A percentile compares a stretch with the other conserved stretches of the same genome.
Conservation (phyloP, 2,113 vertebrate species). For the Jaculus jaculus region DNA sequence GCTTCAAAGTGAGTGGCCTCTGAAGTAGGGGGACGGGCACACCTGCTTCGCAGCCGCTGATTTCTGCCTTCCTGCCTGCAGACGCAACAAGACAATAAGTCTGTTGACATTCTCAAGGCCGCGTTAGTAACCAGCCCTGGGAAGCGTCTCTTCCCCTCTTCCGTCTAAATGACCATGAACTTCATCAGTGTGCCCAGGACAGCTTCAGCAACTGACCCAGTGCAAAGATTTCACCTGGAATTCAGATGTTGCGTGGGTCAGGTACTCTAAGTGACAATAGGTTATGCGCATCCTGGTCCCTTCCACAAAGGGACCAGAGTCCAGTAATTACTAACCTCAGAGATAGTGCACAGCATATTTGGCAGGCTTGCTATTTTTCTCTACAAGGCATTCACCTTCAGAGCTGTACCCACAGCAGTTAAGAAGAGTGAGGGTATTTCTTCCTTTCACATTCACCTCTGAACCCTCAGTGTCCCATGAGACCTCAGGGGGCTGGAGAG, state of each 20-base stretch:
- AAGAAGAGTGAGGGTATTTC: neutral
- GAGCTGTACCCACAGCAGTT: neutral
- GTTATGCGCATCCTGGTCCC: neutral
- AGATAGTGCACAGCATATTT: neutral
- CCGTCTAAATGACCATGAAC: constrained; percentile 15
- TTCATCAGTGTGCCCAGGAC: neutral
- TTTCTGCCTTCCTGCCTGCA: constrained; percentile 69
- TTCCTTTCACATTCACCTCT: neutral
- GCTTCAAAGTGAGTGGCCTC: constrained; percentile 74
- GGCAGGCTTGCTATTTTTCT: neutral
- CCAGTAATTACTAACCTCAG: neutral
- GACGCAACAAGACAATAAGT: constrained; percentile 73
- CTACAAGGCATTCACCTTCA: neutral
- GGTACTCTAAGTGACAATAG: neutral
- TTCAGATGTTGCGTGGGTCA: neutral
- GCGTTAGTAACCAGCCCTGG: neutral
- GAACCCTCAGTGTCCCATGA: neutral
- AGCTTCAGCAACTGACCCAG: neutral
- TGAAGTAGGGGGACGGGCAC: constrained; percentile 61
- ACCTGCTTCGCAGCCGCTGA: constrained; percentile 67
- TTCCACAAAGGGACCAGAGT: neutral
- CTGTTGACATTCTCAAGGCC: constrained; percentile 73
- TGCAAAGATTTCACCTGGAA: neutral
- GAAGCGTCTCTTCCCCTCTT: constrained; percentile 27
- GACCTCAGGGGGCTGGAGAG: neutral